Conservation (phyloP, 2,888 invertebrate species). For the Spialia ferax region DNA sequence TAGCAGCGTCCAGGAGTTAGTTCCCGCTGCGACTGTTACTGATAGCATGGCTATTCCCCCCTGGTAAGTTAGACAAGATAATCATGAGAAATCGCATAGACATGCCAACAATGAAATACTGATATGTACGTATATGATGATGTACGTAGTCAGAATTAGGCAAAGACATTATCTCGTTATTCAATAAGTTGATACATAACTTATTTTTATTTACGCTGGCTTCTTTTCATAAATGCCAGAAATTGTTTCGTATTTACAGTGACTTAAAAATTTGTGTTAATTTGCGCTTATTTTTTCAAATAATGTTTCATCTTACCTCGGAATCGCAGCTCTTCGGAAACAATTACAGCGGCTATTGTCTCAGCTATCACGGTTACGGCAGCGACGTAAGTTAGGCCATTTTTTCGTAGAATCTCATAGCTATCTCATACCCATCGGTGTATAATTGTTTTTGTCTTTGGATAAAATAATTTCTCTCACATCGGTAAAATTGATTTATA, state of each 20-base stretch:
- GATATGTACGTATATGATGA: too few species aligned
- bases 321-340: constrained; percentile 16
- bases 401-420: too few species aligned
- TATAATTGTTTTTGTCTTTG: too few species aligned
- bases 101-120: too few species aligned
- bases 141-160: too few species aligned
- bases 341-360: constrained; percentile 16
- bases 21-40: neutral
- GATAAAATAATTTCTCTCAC: too few species aligned
- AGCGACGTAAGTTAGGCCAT: constrained; percentile 17
- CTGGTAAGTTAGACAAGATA: neutral
- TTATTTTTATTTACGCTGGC: neutral
- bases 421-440: too few species aligned
- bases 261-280: neutral
- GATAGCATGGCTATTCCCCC: neutral
- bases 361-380: constrained; percentile 17
- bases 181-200: neutral
- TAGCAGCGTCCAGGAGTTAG: constrained; percentile 9
- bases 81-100: neutral
- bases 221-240: neutral
- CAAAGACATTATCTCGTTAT: neutral
- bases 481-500: too few species aligned
- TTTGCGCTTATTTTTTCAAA: neutral
- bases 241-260: neutral
- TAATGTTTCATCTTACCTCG: neutral